A percentile compares a stretch with the other conserved stretches of the same genome.
Conservation (phyloP, 2,113 vertebrate species). For the Archilochus colubris region DNA sequence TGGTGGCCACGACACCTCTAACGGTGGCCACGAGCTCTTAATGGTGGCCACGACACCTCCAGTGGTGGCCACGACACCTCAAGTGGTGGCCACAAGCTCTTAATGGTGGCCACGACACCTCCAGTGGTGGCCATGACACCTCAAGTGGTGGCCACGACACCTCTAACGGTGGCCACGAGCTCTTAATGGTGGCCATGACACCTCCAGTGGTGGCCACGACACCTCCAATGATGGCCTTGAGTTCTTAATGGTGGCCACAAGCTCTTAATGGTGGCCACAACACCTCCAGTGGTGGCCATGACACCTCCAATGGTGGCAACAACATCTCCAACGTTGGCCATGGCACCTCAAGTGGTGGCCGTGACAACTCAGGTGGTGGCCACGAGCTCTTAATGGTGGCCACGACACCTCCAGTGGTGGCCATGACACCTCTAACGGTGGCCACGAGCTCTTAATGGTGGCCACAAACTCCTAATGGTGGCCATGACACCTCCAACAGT, state of each 20-base stretch:
- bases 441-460: accelerated
- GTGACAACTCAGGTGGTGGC: too few relatives aligned
- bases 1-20: too few relatives aligned
- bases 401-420: not conserved
- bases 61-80: too few relatives aligned
- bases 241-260: accelerated
- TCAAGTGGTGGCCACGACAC: too few relatives aligned
- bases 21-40: too few relatives aligned
- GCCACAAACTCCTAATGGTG: accelerated
- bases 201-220: accelerated
- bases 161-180: too few relatives aligned
- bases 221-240: too few relatives aligned
- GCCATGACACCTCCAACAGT: accelerated
- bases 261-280: accelerated
- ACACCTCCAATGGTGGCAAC: too few relatives aligned
- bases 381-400: accelerated
- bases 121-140: too few relatives aligned
- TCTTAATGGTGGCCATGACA: accelerated
- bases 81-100: too few relatives aligned
- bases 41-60: too few relatives aligned
- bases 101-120: too few relatives aligned
- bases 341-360: not conserved
- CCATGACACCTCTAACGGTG: not conserved
- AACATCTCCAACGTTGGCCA: not conserved
- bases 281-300: accelerated